Percentiles rank a stretch among this genome's conserved stretches.
These are phyloP conservation scores for Spialia ferax DNA, from an alignment of 2,888 invertebrate genomes.

Conservation along the genomic window DNA sequence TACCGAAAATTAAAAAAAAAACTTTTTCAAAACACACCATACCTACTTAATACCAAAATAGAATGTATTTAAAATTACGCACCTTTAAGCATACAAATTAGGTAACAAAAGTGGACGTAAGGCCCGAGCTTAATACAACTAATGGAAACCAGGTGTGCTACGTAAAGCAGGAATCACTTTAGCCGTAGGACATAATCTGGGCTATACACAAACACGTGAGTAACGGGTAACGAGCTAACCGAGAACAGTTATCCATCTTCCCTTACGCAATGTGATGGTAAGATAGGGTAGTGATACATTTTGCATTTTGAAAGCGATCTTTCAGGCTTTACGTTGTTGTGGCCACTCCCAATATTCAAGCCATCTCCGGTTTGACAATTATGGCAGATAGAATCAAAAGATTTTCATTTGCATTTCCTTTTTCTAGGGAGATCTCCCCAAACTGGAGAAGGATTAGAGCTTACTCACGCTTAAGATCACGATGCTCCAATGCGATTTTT, in stretches of 20 bases:
- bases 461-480: no score
- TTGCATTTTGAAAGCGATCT: constrained; percentile 13
- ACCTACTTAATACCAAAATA: no score
- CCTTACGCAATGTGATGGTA: constrained; percentile 26
- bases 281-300: constrained; percentile 27
- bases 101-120: not conserved
- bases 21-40: no score
- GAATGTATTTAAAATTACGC: not conserved
- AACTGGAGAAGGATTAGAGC: no score
- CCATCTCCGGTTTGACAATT: no score
- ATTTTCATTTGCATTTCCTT: no score
- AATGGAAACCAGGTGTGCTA: constrained; percentile 50
- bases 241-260: constrained; percentile 26
- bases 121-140: constrained; percentile 42
- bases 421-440: no score
- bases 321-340: not conserved
- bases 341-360: no score
- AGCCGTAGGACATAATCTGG: constrained; percentile 15
- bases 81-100: no score
- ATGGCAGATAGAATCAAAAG: no score
- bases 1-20: no score
- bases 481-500: no score
- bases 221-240: constrained; percentile 10
- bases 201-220: not conserved
- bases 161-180: constrained; percentile 49